phyloP scores from a whole-genome alignment of 1,140 invertebrate genomes.

The Atta cephalotes region DNA sequence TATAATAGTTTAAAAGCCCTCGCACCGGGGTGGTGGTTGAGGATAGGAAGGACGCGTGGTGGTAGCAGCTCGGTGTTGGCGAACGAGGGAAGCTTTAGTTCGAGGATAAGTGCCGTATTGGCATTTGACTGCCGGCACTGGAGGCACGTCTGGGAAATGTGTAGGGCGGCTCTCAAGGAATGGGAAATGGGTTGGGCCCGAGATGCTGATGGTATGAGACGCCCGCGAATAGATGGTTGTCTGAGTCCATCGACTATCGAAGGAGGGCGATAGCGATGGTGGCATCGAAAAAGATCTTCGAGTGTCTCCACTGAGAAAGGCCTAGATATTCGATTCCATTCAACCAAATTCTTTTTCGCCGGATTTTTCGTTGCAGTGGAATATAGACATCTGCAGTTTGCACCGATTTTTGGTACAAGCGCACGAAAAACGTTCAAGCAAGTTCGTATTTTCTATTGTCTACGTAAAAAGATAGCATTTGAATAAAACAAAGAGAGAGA shows the following conservation, averaged over 20 bases:
- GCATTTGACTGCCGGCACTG: slow-evolving; percentile 76
- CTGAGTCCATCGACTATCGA: slow-evolving; percentile 72
- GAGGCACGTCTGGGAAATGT: slow-evolving; percentile 76
- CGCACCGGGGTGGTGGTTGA: slow-evolving; percentile 37
- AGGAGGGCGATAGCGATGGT: not conserved
- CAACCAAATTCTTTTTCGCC: slow-evolving; percentile 63
- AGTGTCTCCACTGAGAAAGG: slow-evolving; percentile 71
- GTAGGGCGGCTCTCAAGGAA: slow-evolving; percentile 69
- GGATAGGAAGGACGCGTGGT: not conserved
- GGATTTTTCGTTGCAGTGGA: slow-evolving; percentile 63
- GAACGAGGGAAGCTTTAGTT: slow-evolving; percentile 53
- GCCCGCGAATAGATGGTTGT: slow-evolving; percentile 75
- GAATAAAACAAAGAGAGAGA: not conserved
- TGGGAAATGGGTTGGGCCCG: slow-evolving; percentile 75
- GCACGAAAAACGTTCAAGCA: slow-evolving; percentile 16
- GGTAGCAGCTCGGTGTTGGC: slow-evolving; percentile 23
- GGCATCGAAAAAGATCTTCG: slow-evolving; percentile 42
- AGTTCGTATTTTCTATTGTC: slow-evolving; percentile 34
- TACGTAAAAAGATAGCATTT: not conserved
- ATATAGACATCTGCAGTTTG: slow-evolving; percentile 47
- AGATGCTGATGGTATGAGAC: slow-evolving; percentile 76
- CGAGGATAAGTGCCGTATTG: slow-evolving; percentile 76
- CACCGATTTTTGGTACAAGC: slow-evolving; percentile 7
- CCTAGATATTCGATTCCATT: slow-evolving; percentile 73
- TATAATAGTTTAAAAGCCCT: slow-evolving; percentile 79